Evolutionary conservation across 2,888 invertebrate genomes (phyloP).

Genomic region (Sicus ferrugineus): DNA sequence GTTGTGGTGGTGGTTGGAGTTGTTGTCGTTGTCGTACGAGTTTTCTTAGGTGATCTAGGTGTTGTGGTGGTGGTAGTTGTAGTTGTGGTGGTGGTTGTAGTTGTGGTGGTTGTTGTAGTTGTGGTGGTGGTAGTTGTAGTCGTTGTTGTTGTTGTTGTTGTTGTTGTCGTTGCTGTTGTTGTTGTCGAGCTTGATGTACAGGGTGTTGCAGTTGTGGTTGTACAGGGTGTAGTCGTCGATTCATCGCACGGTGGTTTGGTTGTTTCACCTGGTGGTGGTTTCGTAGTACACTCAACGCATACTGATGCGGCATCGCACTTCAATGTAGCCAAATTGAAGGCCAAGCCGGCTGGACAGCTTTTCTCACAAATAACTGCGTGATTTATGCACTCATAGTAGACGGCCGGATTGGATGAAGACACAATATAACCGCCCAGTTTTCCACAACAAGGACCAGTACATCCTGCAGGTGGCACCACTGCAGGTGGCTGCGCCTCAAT

Average conservation of each 20-base stretch:
- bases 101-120: not conserved
- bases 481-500: conserved; percentile 40
- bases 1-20: conserved; percentile 14
- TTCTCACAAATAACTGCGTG: conserved; percentile 28
- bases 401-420: conserved; percentile 35
- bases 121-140: not conserved
- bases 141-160: conserved; percentile 36
- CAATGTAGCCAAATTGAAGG: conserved; percentile 40
- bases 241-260: too few species aligned
- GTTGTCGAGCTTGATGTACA: too few species aligned
- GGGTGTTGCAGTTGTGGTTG: not conserved
- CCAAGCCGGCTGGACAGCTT: conserved; percentile 34
- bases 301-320: conserved; percentile 38
- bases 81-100: conserved; percentile 23
- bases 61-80: not conserved
- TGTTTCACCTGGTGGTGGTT: conserved; percentile 25
- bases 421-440: conserved; percentile 38
- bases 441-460: conserved; percentile 41
- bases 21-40: not conserved
- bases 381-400: conserved; percentile 41
- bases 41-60: too few species aligned
- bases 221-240: not conserved
- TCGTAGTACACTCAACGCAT: conserved; percentile 21
- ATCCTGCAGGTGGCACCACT: conserved; percentile 8
- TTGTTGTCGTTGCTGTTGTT: conserved; percentile 25